Percentiles rank a stretch among this genome's conserved stretches.
These are phyloP conservation scores for Dynastes tityus DNA, from an alignment of 2,888 invertebrate species.

Conservation along the genomic window DNA sequence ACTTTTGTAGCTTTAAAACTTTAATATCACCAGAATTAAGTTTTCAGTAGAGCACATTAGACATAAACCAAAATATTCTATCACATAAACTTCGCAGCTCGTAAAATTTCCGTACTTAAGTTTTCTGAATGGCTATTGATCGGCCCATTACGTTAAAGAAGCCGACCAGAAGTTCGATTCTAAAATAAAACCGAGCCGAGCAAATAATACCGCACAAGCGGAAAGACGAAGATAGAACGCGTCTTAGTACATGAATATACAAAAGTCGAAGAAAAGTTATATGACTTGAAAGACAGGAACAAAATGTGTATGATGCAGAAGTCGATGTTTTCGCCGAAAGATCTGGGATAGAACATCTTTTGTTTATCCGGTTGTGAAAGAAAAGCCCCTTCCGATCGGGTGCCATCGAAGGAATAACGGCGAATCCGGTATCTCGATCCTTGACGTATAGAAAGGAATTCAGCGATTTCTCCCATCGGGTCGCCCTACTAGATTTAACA, in stretches of 20 bases:
- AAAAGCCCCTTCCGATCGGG: conserved; percentile 28
- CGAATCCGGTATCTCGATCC: conserved; percentile 25
- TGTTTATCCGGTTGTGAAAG: conserved; percentile 38
- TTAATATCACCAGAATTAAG: conserved; percentile 17
- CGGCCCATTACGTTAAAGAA: conserved; percentile 17
- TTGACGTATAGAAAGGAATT: conserved; percentile 27
- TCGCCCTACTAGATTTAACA: conserved; percentile 33
- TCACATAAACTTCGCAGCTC: conserved; percentile 28
- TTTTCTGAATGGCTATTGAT: conserved; percentile 36
- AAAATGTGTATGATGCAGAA: conserved; percentile 11
- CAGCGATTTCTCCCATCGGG: conserved; percentile 21
- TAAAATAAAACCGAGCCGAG: conserved; percentile 28
- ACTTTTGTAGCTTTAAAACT: neutral
- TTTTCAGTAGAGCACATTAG: neutral
- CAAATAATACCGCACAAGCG: conserved; percentile 22
- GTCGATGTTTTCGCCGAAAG: neutral
- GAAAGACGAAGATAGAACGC: neutral
- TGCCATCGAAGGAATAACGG: conserved; percentile 29
- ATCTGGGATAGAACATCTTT: conserved; percentile 18
- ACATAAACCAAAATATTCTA: conserved; percentile 22
- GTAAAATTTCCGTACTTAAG: conserved; percentile 34
- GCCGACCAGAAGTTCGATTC: conserved; percentile 23
- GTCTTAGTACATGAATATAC: conserved; percentile 9
- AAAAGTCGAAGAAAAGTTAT: conserved; percentile 17
- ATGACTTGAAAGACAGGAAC: conserved; percentile 23